These are phyloP conservation scores for Thripadectes ignobilis DNA, from an alignment of 2,797 vertebrate genomes.

Conservation along the genomic window DNA sequence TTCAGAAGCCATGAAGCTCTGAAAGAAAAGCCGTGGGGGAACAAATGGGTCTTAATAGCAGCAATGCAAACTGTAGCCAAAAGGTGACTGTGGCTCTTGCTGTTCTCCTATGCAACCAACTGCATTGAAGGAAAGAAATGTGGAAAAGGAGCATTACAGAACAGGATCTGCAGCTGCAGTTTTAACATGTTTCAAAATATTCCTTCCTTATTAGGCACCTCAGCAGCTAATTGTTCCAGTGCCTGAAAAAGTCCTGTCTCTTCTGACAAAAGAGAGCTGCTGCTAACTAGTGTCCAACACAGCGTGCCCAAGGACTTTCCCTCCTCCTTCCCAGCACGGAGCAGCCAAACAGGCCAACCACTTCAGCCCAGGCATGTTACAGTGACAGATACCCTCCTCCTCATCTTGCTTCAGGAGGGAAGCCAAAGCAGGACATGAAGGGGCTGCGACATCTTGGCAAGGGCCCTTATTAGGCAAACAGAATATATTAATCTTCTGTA, in stretches of 20 bases:
- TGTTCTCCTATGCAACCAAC: not conserved
- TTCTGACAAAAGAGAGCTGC: not conserved
- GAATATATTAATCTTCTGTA: not conserved
- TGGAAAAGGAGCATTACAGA: not conserved
- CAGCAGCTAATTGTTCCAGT: not conserved
- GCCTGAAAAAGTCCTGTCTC: not conserved
- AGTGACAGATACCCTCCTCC: not conserved
- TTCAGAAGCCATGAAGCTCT: not conserved
- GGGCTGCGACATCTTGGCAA: not conserved
- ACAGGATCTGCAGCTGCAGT: not conserved
- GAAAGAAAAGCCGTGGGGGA: not conserved
- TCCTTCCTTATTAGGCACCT: not conserved
- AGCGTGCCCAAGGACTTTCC: not conserved
- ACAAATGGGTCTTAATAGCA: not conserved
- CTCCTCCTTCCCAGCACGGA: not conserved
- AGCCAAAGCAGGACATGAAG: not conserved
- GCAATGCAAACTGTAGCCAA: not conserved
- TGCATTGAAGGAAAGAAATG: not conserved
- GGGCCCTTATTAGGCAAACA: slow-evolving; percentile 12
- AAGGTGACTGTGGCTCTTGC: not conserved
- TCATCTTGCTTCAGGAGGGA: not conserved
- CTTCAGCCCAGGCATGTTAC: not conserved
- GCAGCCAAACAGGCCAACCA: not conserved
- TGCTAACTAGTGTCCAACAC: not conserved
- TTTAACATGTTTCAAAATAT: not conserved